Base-by-base conservation (phyloP, 37 sponge, comb jelly and placozoan species). In the Ianthella basta region DNA sequence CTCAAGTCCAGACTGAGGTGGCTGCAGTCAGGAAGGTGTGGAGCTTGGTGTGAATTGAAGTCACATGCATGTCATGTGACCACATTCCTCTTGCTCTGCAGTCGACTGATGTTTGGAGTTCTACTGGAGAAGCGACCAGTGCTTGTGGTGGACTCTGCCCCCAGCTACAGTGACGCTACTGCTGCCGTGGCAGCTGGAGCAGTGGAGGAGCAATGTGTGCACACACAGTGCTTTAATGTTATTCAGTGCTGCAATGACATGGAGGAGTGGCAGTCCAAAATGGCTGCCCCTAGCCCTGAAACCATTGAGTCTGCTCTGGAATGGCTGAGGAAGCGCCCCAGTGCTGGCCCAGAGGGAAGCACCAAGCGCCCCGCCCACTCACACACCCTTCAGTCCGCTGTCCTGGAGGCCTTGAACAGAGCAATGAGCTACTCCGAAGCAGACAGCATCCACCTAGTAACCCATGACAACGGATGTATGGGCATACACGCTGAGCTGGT, bases 1-100 rank as follows among this genome's bases (percentile, higher is more conserved):
- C 77, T 94, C 54, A 89, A 88, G 85, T 72, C 89, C 21, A 84
- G 95, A 73, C 68, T 80, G 56, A 60, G 86, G 32, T 94, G 92
- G 95, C 82, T 94, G 36, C 88, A 65, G 27, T 67, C 92, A 29
- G 93, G 87, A 80, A 94, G 94, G 94, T 94, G 56, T 38, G 57
- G 0, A 25, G 39, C 38, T 74, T 2, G 14, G n/a, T 35, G 27
- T 64, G 66, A 29, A 64, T 35, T 16, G 18, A 69, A 35, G 32
- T 69, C 27, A 30, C 70, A 69, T 69, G 32, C 34, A 69, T n/a
- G 70, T 30, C 70, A 69, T 61, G 63, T 61, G n/a, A 4, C 18
- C 63, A 27, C 12, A 61, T 2, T 10, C n/a, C 37, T 53, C 27
- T 40, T 40, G 14, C 16, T 16, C 56, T 84, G 4, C 55, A 94